A percentile compares a stretch with the other conserved stretches of the same genome.
Evolutionary conservation across 2,797 vertebrate genomes (phyloP).

Genomic region (Pogoniulus pusillus): DNA sequence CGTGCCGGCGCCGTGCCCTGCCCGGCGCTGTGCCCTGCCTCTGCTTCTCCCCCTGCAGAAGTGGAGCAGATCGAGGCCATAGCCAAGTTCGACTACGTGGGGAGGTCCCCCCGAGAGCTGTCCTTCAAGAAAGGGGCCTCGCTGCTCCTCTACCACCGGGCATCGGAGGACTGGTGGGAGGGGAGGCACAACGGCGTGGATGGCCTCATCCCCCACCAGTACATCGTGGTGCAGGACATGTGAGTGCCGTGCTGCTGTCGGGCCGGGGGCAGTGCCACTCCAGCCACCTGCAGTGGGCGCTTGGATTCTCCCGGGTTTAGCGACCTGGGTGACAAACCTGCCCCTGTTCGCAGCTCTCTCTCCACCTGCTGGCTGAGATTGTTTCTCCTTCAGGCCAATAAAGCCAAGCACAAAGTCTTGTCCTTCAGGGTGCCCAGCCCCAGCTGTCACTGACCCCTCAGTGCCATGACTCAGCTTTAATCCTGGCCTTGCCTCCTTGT

Average conservation of each 20-base stretch:
- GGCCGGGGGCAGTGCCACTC: too few species aligned
- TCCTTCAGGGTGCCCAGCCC: background rate
- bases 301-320: background rate
- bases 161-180: constrained; percentile 98
- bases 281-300: background rate
- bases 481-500: background rate
- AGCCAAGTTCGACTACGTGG: constrained; percentile 96
- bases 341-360: background rate
- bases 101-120: constrained; percentile 91
- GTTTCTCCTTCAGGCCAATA: background rate
- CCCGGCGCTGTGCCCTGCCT: background rate
- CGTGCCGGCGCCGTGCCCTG: too few species aligned
- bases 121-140: constrained; percentile 99
- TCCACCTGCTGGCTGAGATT: background rate
- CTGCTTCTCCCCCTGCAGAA: constrained; percentile 77
- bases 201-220: constrained; percentile 98
- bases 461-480: background rate
- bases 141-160: constrained; percentile 91
- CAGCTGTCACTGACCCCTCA: accelerated
- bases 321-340: background rate
- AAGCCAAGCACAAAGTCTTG: background rate
- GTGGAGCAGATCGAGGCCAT: constrained; percentile 98
- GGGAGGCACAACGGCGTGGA: constrained; percentile 96
- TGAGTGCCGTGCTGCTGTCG: constrained; percentile 75
- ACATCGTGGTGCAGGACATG: constrained; percentile 99